Base-by-base conservation (phyloP, 2,797 vertebrate species). In the Manis crassicaudata region DNA sequence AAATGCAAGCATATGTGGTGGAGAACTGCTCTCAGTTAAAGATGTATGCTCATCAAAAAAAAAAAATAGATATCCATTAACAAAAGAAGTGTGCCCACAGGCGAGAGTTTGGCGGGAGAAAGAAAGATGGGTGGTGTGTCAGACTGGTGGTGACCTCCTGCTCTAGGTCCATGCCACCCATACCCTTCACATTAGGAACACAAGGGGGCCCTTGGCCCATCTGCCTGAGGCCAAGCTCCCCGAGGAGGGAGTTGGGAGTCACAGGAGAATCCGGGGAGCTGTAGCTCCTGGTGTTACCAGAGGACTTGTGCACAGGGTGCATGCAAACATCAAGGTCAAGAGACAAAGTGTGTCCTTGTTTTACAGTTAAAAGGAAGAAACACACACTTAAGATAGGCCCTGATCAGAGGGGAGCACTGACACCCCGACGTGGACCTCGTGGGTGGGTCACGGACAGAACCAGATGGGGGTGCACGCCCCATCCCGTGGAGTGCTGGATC, bases 161-260 rank as follows among this genome's bases (percentile, higher is more conserved):
- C 87, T 91, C 79, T 25, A 27, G 25, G 40, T 54, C 90, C 4
- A 14, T 7, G 77, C 13, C 40, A 56, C 16, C 43, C 20, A 35
- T 50, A 43, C 10, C 10, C 3, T 62, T 75, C 12, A 73, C 37
- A 27, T 50, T 6, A 77, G 35, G 29, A 89, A 63, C 43, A 68
- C 56, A 29, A 52, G 14, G 7, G 43, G 77, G n/a, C 13, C 86
- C 20, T 32, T 50, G 50, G 46, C 60, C 87, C 40, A 9, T 40
- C 77, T 32, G 43, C 58, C 82, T 20, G 32, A 73, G 58, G 93
- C 89, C 50, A 81, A 18, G 60, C 70, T 72, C 77, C 92, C 68
- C 3, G 10, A 75, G 29, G 21, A 80, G n/a, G 43, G 50, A 54
- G 54, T 0, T 32, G 52, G 73, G 37, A n/a, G 43, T 80, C 29